phyloP scores from a whole-genome alignment of 2,888 invertebrate genomes.

The Junonia oenone region DNA sequence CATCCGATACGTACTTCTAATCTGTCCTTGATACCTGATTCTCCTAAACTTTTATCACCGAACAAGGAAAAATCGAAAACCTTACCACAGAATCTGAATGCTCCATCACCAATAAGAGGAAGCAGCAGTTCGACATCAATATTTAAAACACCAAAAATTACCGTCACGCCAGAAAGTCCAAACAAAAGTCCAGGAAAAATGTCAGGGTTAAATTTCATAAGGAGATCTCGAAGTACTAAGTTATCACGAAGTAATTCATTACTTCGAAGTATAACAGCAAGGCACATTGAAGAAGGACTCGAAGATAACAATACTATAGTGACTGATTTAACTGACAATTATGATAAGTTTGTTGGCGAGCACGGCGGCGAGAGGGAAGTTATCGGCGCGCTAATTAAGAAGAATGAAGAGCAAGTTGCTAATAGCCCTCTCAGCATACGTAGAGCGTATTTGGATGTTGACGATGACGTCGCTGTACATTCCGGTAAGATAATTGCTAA shows the following conservation, averaged over 20 bases:
- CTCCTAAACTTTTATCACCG: constrained; percentile 64
- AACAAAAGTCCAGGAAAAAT: constrained; percentile 77
- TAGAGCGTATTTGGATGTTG: constrained; percentile 76
- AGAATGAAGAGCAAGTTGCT: constrained; percentile 61
- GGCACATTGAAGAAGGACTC: constrained; percentile 66
- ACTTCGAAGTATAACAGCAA: constrained; percentile 77
- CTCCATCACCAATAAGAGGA: constrained; percentile 66
- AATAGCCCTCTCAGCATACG: constrained; percentile 69
- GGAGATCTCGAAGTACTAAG: constrained; percentile 86
- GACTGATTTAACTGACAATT: constrained; percentile 61
- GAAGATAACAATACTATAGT: constrained; percentile 59
- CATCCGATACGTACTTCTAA: constrained; percentile 65
- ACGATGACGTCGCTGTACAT: constrained; percentile 85
- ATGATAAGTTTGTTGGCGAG: constrained; percentile 58
- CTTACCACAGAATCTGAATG: constrained; percentile 78
- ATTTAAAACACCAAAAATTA: constrained; percentile 65
- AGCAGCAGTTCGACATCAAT: constrained; percentile 70
- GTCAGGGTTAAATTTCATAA: constrained; percentile 81
- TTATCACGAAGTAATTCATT: constrained; percentile 83
- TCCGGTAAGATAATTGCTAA: constrained; percentile 78
- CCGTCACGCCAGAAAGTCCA: constrained; percentile 70
- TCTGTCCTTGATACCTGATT: constrained; percentile 67
- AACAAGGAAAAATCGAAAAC: constrained; percentile 81
- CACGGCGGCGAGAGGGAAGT: constrained; percentile 67
- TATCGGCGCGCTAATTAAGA: constrained; percentile 68